Evolutionary conservation across 2,888 invertebrate genomes (phyloP).

Genomic region (Xestia sexstrigata): DNA sequence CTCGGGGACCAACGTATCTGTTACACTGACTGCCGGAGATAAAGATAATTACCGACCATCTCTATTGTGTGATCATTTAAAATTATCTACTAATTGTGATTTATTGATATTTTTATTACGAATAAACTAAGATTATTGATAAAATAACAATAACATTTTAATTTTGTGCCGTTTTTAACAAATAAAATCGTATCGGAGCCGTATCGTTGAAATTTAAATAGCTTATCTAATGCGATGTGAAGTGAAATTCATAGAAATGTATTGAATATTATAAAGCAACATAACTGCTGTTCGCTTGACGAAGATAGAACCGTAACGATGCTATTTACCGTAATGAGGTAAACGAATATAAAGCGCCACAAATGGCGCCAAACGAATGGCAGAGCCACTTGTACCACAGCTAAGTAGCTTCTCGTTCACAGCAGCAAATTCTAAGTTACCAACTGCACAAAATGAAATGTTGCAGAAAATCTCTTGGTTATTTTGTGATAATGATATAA

Average conservation of each 20-base stretch:
- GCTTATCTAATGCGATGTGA: conserved; percentile 32
- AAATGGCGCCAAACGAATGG: conserved; percentile 19
- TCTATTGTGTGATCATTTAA: conserved; percentile 49
- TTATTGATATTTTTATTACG: conserved; percentile 54
- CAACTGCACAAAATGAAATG: not conserved
- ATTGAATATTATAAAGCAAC: conserved; percentile 30
- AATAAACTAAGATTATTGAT: conserved; percentile 43
- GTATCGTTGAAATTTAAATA: conserved; percentile 31
- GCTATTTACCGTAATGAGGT: conserved; percentile 51
- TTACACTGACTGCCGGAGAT: conserved; percentile 57
- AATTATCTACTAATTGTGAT: conserved; percentile 57
- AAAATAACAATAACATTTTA: conserved; percentile 12
- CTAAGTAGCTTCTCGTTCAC: not conserved
- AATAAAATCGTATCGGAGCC: conserved; percentile 41
- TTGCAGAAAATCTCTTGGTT: not conserved
- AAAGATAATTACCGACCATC: conserved; percentile 60
- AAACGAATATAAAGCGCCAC: conserved; percentile 29
- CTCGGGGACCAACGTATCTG: conserved; percentile 37
- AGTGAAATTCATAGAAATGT: conserved; percentile 44
- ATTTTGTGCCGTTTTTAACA: not conserved
- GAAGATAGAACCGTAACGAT: conserved; percentile 35
- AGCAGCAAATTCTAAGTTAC: not conserved
- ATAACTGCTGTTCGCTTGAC: conserved; percentile 30
- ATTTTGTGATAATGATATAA: not conserved
- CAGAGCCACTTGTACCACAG: not conserved